Evolutionary conservation across 2,797 vertebrate species (phyloP), one percentile per base, ranked within the genome.

Genomic region (Hoplostethus mediterraneus): DNA sequence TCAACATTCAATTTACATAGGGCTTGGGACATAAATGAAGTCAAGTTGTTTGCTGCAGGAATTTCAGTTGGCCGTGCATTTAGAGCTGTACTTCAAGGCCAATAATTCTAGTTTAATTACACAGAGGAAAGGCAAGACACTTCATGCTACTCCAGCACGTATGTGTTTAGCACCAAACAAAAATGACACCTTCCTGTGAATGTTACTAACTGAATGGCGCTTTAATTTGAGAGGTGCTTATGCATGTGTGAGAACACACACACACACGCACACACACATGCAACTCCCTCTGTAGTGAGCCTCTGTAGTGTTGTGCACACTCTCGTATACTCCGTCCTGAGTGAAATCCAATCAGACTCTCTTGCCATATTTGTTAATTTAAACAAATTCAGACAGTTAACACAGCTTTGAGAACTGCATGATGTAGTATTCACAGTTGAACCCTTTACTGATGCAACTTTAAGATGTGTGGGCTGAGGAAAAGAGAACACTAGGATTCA

Each of bases 1-100:
- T 47, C 5, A 47, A 47, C 73, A 69, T 13, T 44, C 42, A 44
- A 6, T 75, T 72, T 67, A 56, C 21, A 67, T 14, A 30, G 33
- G 49, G 17, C 38, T 58, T 59, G 62, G 45, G 42, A 36, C 42
- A 44, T 10, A 44, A 14, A 4, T n/a, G 16, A n/a, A n/a, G 45
- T 47, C 45, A 47, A 63, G n/a, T 33, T 47, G 6, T 44, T 44
- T 65, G 25, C 51, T 42, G 31, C 3, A 52, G 49, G n/a, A 60
- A 55, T 66, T 59, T 31, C 1, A 14, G 28, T 68, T 21, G 61
- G 14, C 9, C 36, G 4, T 49, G 9, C 16, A 13, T 53, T 6
- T 9, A 42, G 45, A 55, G 28, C 21, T 42, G 3, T 3, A 62
- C 21, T 36, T 69, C 45, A 73, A 63, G 54, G 4, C 11, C 40